phyloP scores from a whole-genome alignment of 1,140 invertebrate genomes.

The Drosophila gunungcola region DNA sequence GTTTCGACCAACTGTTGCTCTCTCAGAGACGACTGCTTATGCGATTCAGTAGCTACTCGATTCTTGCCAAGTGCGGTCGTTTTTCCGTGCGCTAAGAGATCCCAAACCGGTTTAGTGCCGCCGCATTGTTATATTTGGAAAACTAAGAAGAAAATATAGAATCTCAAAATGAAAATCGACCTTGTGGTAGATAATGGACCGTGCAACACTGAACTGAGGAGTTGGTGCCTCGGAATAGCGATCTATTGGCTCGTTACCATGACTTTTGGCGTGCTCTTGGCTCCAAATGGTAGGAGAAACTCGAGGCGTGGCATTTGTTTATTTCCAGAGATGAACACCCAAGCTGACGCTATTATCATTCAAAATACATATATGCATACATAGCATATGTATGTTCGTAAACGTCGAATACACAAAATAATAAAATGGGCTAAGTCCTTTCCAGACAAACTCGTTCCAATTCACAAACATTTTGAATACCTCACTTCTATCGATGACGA shows the following conservation, averaged over 20 bases:
- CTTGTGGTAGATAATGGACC: conserved; percentile 62
- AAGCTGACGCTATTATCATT: conserved; percentile 19
- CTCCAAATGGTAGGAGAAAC: conserved; percentile 52
- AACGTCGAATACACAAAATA: conserved; percentile 24
- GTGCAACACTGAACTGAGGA: conserved; percentile 49
- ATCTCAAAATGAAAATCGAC: conserved; percentile 61
- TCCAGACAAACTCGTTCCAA: conserved; percentile 31
- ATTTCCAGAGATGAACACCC: conserved; percentile 4
- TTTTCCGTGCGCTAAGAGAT: not conserved
- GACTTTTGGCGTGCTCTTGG: conserved; percentile 31
- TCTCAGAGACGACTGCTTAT: not conserved
- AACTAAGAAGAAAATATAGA: not conserved
- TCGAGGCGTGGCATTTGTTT: conserved; percentile 42
- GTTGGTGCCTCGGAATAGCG: conserved; percentile 68
- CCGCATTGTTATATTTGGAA: not conserved
- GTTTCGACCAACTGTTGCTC: conserved; percentile 13
- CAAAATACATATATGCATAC: not conserved
- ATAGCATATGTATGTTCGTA: no score
- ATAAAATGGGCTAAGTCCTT: conserved; percentile 65
- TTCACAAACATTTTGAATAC: not conserved
- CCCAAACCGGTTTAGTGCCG: conserved; percentile 33
- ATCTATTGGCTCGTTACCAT: conserved; percentile 44
- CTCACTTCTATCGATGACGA: conserved; percentile 31
- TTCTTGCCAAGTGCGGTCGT: conserved; percentile 13
- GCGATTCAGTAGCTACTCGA: conserved; percentile 40